Base-by-base conservation (phyloP, 2,888 invertebrate genomes). In the Mimachlamys varia region DNA sequence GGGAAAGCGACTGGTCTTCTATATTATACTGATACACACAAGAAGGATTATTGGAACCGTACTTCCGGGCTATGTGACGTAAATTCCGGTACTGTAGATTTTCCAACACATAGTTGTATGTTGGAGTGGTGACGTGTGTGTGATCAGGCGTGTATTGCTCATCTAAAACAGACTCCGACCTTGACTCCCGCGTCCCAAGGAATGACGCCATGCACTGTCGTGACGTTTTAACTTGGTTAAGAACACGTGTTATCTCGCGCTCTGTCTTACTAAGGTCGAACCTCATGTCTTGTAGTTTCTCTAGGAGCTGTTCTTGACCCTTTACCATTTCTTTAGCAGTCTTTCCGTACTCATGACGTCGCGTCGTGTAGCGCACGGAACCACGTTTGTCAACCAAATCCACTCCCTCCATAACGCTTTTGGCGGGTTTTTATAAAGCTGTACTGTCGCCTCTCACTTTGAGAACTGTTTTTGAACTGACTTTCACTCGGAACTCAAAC, bases 251-350 rank as follows among this genome's bases (percentile, higher is more conserved):
- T 17, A 88, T 88, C 53, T 88, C 88, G 7, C 88, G 88, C 33
- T 88, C 55, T n/a, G 88, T 88, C 44, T 55, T 88, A 88, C 55
- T 37, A 22, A 88, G 53, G 27, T 88, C 88, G n/a, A 55, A 53
- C 37, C 33, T 88, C 33, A 88, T 88, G 19, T 88, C 88, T 53
- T 53, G 55, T 27, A 88, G 44, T 37, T 88, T 88, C 50, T 88
- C 88, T 12, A 88, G 27, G 10, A 88, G 50, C 27, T 88, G 50
- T 33, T 53, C 33, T 53, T 88, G 88, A 53, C 55, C 88, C 27
- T 50, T 50, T 37, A 88, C 88, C 33, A 88, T 10, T 0, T 50
- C 44, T 88, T 55, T 88, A 5, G 88, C 88, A 1, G 33, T 88
- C 13, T 44, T 88, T 4, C 49, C 44, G 27, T 88, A 50, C 27